Evolutionary conservation across 1,140 invertebrate species (phyloP), one percentile per base, ranked within the genome.

Genomic region (Penaeus chinensis): DNA sequence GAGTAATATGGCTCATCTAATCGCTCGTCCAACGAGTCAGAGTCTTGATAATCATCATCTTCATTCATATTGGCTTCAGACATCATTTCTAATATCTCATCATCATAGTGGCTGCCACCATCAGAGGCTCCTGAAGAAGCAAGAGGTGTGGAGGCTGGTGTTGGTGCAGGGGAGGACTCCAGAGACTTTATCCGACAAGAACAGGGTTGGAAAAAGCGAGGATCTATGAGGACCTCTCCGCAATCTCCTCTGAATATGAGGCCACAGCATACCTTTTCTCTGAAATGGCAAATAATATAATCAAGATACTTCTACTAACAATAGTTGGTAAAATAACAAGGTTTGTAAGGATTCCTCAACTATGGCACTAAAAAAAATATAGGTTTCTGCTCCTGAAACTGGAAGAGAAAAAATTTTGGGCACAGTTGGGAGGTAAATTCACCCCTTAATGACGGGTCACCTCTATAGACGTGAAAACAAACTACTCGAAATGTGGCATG

Each of bases 261-360:
- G 24, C 95, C 95, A 92, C 95, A 96, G 91, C 95, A 96, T 81
- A 95, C 94, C 71, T 93, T 93, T 90, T 95, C 95, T 90, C 95
- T 96, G 91, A 42, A 92, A 93, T 89, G 90, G 89, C 87, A 91
- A 90, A 84, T 82, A 82, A 90, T 85, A 84, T 83, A 13, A 54
- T 54, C 10, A 54, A 16, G 7, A 16, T 54, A 16, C 54, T 54
- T 54, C 0, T 42, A 42, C 37, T 4, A 42, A 54, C 10, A 54
- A 54, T 54, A 13, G 5, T 13, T 54, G 54, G 54, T 2, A 54
- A 54, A 54, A 54, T 54, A 2, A 11, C 47, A 54, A 54, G 54
- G 54, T 11, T 54, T 54, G 2, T 54, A 54, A 54, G 54, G 54
- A 54, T 13, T 54, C 54, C 11, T 54, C 54, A 54, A 11, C 16